Evolutionary conservation across 2,797 vertebrate genomes (phyloP), one percentile per base, ranked within the genome.

Genomic region (Otolemur crassicaudatus): DNA sequence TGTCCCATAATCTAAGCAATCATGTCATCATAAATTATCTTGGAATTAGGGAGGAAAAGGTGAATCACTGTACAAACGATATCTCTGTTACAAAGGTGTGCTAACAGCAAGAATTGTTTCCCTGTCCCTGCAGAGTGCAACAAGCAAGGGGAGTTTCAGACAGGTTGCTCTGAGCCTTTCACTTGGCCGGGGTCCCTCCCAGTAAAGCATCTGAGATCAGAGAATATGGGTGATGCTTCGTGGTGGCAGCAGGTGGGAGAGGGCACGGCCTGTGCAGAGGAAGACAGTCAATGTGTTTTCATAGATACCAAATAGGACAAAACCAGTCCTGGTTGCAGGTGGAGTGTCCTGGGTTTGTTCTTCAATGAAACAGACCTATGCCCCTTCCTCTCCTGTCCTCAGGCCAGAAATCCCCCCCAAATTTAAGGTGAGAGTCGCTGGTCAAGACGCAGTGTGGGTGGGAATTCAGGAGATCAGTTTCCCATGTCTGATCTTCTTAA

Each of bases 221-320:
- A 17, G 13, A 37, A 13, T 27, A 16, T 3, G 1, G 70, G 61
- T 7, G 20, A 29, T 10, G 14, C 5, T 29, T 34, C 2, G 0
- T 0, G 29, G 34, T 0, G 2, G 25, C 10, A 2, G 34, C 77
- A 16, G 65, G 23, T 0, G 14, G 63, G 40, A 53, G 56, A 56
- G 14, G 60, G 5, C 17, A 23, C 2, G 22, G 11, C 29, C 29
- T 0, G 3, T 9, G 0, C 3, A 14, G 8, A 23, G 61, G 27
- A 72, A 49, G 77, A 63, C 2, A 1, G 16, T 2, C 8, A 14
- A 4, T 13, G 25, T 2, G 0, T 8, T 19, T 58, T 49, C 60
- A 56, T 3, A 1, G 7, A n/a, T 0, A 16, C 11, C 76, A 2
- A 7, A 31, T 11, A 17, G 27, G 72, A 34, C 76, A 82, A 61